Evolutionary conservation across 2,113 vertebrate species (phyloP), one percentile per base, ranked within the genome.

Genomic region (Zingel zingel): DNA sequence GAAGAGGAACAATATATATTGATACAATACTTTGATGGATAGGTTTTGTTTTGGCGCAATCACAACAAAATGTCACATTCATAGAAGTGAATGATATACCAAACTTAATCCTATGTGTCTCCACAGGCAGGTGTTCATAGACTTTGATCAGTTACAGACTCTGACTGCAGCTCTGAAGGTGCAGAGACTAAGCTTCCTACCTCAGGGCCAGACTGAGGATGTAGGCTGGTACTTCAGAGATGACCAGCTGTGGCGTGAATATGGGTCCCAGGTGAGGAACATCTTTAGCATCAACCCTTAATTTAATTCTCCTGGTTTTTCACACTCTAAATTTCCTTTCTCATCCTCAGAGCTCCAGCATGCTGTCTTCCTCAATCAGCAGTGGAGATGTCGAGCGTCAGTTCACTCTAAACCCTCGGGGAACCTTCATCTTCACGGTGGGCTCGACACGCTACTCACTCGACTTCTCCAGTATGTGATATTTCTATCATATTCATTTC

Each of bases 191-290:
- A 79, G 27, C 11, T 25, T 84, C 14, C n/a, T 88, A 6, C 39
- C 85, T 36, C 36, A 4, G 15, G 74, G 83, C 10, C 87, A 91
- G 65, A 61, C 39, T 0, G 85, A 93, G 39, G 88, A 89, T 6
- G 6, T 94, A 0, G 80, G 86, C 50, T 95, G 94, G 94, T 95
- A 92, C 73, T 94, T 88, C 78, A 88, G 79, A 84, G 92, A 91
- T 12, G 79, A 93, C 65, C 56, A n/a, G 36, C 68, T 65, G 81
- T 95, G 94, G 94, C 33, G 82, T 58, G 93, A 95, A 90, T 94
- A 93, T 59, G 94, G 92, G 64, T 43, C 76, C 33, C 75, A 85
- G 85, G 93, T 93, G 63, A 84, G 85, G 27, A 59, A 43, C 6
- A 36, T 21, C 9, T 15, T 0, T 0, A 21, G 4, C 14, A 25